Evolutionary conservation across 2,888 invertebrate species (phyloP).

Genomic region (Smittia aterrima): DNA sequence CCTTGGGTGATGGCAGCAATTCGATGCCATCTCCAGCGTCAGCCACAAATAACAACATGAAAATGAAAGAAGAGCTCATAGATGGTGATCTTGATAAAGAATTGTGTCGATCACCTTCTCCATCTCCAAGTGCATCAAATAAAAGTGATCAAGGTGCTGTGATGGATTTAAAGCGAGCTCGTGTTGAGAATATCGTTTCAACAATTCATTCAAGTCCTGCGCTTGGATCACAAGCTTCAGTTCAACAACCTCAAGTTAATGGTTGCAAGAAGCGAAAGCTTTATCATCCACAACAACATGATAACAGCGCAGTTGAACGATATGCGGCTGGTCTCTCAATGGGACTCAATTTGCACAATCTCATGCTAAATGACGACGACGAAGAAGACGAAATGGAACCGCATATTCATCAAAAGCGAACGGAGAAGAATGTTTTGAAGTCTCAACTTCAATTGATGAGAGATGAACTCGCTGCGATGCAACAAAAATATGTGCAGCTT

Average conservation of each 20-base stretch:
- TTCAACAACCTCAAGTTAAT: constrained; percentile 63
- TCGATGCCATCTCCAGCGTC: constrained; percentile 50
- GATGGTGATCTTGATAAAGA: constrained; percentile 64
- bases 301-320: constrained; percentile 64
- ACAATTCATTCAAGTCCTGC: constrained; percentile 88
- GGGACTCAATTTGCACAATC: constrained; percentile 59
- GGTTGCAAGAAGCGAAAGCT: constrained; percentile 95
- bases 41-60: constrained; percentile 57
- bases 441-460: constrained; percentile 83
- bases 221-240: constrained; percentile 57
- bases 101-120: constrained; percentile 49
- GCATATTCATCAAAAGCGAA: constrained; percentile 78
- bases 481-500: constrained; percentile 84
- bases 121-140: constrained; percentile 48
- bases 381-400: constrained; percentile 74
- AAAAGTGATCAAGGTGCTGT: constrained; percentile 52
- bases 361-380: constrained; percentile 66
- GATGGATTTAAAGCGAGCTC: constrained; percentile 84
- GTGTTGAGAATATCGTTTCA: constrained; percentile 93
- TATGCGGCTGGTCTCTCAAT: constrained; percentile 60
- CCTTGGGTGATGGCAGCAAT: constrained; percentile 51
- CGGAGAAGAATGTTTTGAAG: constrained; percentile 82
- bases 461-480: constrained; percentile 87
- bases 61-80: constrained; percentile 58
- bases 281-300: constrained; percentile 93